Base-by-base conservation (phyloP, 1,140 invertebrate genomes). In the Bombus confusus region DNA sequence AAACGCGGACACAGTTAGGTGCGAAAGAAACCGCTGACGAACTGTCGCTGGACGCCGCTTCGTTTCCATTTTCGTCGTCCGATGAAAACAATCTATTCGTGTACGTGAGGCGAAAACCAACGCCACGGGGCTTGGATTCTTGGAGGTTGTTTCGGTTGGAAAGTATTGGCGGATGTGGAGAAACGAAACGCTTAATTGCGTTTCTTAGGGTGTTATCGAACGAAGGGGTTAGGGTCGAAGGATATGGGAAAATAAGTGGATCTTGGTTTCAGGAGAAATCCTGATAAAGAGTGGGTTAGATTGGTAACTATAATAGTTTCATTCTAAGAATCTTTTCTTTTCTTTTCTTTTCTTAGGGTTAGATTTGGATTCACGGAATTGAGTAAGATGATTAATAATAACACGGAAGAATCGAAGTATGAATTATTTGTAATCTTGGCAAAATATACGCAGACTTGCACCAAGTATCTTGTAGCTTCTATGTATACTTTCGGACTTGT, bases 1-100 rank as follows among this genome's bases (percentile, higher is more conserved):
- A 86, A 83, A 41, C 52, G 69, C 34, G 62, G 41, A 52, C 75
- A 69, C 79, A 34, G 47, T 31, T 34, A 84, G n/a, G 57, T 34
- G 47, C 31, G 28, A 52, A 52, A 85, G 66, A 72, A 85, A 74
- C 2, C 78, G 37, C 31, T 41, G 59, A 68, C 59, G 71, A 81
- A 74, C 41, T 47, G 34, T 68, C 34, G 59, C 1, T 59, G 31
- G 3, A 34, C 71, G n/a, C 31, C 15, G 9, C 31, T 47, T 39
- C 25, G 28, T 39, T 79, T 62, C 39, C 37, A 52, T 22, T 79
- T n/a, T 59, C 68, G 4, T 66, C 34, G 12, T 34, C n/a, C 13
- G 71, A 22, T 41, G 47, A 62, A 69, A 80, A 69, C 64, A 43
- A 43, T 73, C 69, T 22, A 22, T 25, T 37, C n/a, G 8, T 2